Percentiles rank a stretch among this genome's conserved stretches.
Evolutionary conservation across 2,888 invertebrate species (phyloP).

Genomic region (Hedya salicella): DNA sequence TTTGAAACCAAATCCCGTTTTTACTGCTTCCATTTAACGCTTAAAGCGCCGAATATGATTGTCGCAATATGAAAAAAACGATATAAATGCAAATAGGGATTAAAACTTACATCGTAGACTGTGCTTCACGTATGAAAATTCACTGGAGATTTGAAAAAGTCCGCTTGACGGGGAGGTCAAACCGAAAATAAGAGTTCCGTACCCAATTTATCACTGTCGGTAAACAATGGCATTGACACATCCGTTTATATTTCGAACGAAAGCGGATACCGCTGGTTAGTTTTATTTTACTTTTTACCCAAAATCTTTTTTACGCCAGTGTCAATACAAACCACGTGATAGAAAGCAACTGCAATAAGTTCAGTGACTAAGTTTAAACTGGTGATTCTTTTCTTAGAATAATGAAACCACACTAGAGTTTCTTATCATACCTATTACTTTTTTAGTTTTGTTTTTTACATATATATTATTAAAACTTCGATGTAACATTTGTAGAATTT

Average conservation of each 20-base stretch:
- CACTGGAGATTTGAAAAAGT: conserved; percentile 39
- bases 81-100: conserved; percentile 36
- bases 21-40: conserved; percentile 4
- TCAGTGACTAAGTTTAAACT: too few relatives aligned
- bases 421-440: too few relatives aligned
- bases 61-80: conserved; percentile 4
- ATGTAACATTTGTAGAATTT: too few relatives aligned
- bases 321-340: too few relatives aligned
- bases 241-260: conserved; percentile 39
- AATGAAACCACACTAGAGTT: too few relatives aligned
- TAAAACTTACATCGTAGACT: conserved; percentile 16
- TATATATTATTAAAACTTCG: too few relatives aligned
- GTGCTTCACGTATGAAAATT: conserved; percentile 32
- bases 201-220: conserved; percentile 51
- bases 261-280: conserved; percentile 2
- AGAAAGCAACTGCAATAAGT: too few relatives aligned
- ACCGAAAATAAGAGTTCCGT: conserved; percentile 48
- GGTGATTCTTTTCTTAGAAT: too few relatives aligned
- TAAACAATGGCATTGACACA: conserved; percentile 51
- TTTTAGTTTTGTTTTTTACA: too few relatives aligned
- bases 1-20: conserved; percentile 3
- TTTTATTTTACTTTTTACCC: conserved; percentile 16
- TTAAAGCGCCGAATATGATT: conserved; percentile 2
- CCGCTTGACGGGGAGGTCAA: conserved; percentile 41
- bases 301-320: too few relatives aligned